Percentiles rank a stretch among this genome's conserved stretches.
Evolutionary conservation across 2,888 invertebrate genomes (phyloP).

Genomic region (Sisyra nigra): DNA sequence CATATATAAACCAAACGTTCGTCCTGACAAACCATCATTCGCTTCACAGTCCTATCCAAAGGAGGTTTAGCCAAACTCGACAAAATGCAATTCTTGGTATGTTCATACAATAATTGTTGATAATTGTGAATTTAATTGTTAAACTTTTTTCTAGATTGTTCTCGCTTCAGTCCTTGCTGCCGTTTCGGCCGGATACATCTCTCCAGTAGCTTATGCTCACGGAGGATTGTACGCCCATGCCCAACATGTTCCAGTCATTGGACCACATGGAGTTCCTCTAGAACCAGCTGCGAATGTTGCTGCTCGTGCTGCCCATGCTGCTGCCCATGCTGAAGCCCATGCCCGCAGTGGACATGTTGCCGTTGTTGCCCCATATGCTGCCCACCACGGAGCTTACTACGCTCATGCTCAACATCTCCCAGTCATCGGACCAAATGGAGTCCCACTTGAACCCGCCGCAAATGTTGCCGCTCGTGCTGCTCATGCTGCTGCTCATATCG

Average conservation of each 20-base stretch:
- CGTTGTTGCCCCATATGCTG: background rate
- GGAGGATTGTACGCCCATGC: conserved; percentile 4
- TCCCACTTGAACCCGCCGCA: conserved; percentile 7
- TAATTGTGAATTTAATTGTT: too few species aligned
- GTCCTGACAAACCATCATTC: background rate
- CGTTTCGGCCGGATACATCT: background rate
- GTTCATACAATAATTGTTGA: background rate
- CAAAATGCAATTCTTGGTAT: conserved; percentile 5
- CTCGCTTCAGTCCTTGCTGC: background rate
- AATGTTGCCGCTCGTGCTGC: conserved; percentile 7
- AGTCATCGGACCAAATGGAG: conserved; percentile 5
- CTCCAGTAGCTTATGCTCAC: too few species aligned
- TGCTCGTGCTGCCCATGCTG: conserved; percentile 27
- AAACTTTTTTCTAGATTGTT: background rate
- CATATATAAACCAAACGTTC: background rate
- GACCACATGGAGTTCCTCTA: conserved; percentile 25
- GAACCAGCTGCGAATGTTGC: conserved; percentile 34
- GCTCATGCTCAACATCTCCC: conserved; percentile 2
- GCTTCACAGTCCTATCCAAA: conserved; percentile 3
- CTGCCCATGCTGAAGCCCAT: conserved; percentile 7
- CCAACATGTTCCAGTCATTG: conserved; percentile 23
- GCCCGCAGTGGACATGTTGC: background rate
- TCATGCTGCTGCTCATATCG: conserved; percentile 14
- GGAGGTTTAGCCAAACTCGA: background rate
- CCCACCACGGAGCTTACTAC: background rate